Conservation (phyloP, 2,888 invertebrate species). For the Caenorhabditis afra region DNA sequence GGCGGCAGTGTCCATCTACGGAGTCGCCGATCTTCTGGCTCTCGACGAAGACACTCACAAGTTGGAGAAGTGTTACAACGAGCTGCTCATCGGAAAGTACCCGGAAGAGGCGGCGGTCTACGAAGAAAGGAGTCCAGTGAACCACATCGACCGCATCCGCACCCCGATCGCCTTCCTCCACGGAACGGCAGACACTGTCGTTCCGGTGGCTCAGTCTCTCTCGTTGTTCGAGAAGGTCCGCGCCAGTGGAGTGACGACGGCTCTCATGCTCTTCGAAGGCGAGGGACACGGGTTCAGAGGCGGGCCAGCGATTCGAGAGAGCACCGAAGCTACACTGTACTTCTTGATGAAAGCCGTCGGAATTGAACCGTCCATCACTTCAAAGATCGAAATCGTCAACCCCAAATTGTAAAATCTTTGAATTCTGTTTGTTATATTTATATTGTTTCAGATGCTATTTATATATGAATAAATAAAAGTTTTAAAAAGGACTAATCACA, state of each 20-base stretch:
- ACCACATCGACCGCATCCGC: slow-evolving; percentile 80
- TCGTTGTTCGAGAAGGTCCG: slow-evolving; percentile 81
- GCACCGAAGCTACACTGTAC: slow-evolving; percentile 82
- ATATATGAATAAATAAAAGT: no score
- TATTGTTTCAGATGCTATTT: no score
- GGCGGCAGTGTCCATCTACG: slow-evolving; percentile 82
- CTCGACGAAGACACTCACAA: slow-evolving; percentile 81
- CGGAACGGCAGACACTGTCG: slow-evolving; percentile 81
- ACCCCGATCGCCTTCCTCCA: slow-evolving; percentile 81
- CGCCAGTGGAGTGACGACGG: slow-evolving; percentile 80
- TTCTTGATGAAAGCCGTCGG: slow-evolving; percentile 79
- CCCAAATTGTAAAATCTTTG: background rate
- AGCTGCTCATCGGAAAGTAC: slow-evolving; percentile 79
- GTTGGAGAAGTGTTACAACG: slow-evolving; percentile 82
- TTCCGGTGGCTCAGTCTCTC: slow-evolving; percentile 81
- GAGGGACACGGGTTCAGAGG: slow-evolving; percentile 82
- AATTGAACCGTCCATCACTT: slow-evolving; percentile 63
- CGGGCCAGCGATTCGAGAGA: slow-evolving; percentile 81
- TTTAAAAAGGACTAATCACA: slow-evolving; percentile 1
- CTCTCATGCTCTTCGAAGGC: slow-evolving; percentile 81
- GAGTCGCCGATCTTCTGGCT: slow-evolving; percentile 81
- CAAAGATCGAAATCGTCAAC: slow-evolving; percentile 48
- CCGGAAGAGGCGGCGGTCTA: slow-evolving; percentile 73
- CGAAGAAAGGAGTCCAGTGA: slow-evolving; percentile 80
- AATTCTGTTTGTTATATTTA: background rate